phyloP scores from a whole-genome alignment of 2,888 invertebrate genomes.

The Macaria liturata region DNA sequence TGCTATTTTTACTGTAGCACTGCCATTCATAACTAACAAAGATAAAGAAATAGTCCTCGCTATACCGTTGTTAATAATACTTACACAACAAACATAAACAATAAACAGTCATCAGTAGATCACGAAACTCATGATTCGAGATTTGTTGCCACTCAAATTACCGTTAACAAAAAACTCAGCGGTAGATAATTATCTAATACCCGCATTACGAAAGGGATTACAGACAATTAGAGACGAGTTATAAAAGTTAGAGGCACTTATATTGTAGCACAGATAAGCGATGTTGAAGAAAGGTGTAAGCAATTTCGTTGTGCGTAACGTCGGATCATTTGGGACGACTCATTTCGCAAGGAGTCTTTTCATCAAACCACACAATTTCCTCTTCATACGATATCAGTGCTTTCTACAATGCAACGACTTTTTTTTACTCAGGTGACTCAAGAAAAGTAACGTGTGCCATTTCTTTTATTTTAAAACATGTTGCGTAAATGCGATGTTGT shows the following conservation, averaged over 20 bases:
- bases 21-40: no score
- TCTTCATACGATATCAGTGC: constrained; percentile 11
- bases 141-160: constrained; percentile 13
- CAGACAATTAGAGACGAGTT: constrained; percentile 15
- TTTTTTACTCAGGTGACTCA: constrained; percentile 34
- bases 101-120: constrained; percentile 14
- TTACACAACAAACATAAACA: constrained; percentile 13
- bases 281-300: constrained; percentile 3
- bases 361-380: constrained; percentile 23
- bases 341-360: constrained; percentile 15
- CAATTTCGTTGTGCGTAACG: constrained; percentile 9
- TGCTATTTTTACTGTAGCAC: no score
- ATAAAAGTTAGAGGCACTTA: constrained; percentile 6
- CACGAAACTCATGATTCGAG: constrained; percentile 17
- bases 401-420: constrained; percentile 19
- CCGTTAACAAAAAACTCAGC: constrained; percentile 14
- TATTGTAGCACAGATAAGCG: constrained; percentile 11
- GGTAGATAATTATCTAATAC: constrained; percentile 7
- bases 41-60: no score
- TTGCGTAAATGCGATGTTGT: constrained; percentile 39
- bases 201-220: constrained; percentile 18
- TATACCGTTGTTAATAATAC: not conserved
- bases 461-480: constrained; percentile 35
- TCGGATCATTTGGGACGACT: constrained; percentile 7
- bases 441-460: constrained; percentile 31